These are phyloP conservation scores for Manis crassicaudata DNA, from an alignment of 2,797 vertebrate species.

Conservation along the genomic window DNA sequence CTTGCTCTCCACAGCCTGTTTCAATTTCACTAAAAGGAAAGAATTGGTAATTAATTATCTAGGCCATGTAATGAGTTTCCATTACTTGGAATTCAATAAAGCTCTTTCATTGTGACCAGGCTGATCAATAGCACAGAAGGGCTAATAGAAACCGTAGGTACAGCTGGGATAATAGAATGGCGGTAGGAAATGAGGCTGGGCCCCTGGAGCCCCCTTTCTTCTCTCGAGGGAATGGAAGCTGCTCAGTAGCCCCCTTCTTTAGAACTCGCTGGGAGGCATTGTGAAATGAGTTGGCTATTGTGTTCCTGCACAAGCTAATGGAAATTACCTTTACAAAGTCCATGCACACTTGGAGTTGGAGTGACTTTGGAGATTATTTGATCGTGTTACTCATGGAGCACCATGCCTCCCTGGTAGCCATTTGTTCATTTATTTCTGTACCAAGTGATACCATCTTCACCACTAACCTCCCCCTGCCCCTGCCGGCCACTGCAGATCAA, in stretches of 20 bases:
- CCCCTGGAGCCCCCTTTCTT: constrained; percentile 68
- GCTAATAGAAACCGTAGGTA: constrained; percentile 79
- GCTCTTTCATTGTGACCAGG: constrained; percentile 70
- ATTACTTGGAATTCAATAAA: constrained; percentile 80
- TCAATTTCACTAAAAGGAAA: constrained; percentile 74
- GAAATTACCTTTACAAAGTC: constrained; percentile 76
- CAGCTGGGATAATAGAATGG: constrained; percentile 80
- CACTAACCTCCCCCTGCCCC: not conserved
- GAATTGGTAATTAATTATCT: constrained; percentile 81
- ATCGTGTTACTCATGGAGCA: constrained; percentile 45
- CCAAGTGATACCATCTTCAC: constrained; percentile 37
- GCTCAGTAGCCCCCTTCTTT: constrained; percentile 69
- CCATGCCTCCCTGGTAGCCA: not conserved
- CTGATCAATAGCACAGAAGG: constrained; percentile 68
- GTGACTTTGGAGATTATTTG: constrained; percentile 54
- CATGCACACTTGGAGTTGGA: constrained; percentile 20
- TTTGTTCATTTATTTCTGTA: not conserved
- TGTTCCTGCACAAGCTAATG: constrained; percentile 77
- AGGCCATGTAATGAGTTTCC: constrained; percentile 75
- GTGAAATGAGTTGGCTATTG: constrained; percentile 72
- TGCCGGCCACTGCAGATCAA: not conserved
- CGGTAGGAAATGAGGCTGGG: constrained; percentile 77
- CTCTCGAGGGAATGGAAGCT: constrained; percentile 74
- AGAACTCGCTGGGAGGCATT: constrained; percentile 69
- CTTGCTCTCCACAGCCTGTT: constrained; percentile 66